Conservation (phyloP, 2,797 vertebrate species). For the Buphagus erythrorhynchus region DNA sequence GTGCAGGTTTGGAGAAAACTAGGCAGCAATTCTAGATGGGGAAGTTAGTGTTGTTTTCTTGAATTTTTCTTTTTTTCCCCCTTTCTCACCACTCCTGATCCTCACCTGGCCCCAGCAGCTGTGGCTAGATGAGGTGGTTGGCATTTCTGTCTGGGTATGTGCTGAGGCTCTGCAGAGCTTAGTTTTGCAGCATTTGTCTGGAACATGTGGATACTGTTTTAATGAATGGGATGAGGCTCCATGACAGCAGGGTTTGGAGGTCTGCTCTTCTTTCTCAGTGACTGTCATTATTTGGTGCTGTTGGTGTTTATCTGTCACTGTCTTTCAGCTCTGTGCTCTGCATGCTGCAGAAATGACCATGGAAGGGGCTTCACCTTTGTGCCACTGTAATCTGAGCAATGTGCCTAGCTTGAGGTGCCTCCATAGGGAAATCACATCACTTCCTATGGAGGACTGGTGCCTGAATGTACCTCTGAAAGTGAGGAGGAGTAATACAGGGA, state of each 20-base stretch:
- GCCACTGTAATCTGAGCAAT: not conserved
- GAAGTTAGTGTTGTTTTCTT: not conserved
- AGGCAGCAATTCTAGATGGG: not conserved
- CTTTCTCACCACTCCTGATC: not conserved
- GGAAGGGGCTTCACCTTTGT: not conserved
- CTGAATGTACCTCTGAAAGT: not conserved
- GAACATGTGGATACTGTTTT: not conserved
- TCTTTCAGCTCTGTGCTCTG: not conserved
- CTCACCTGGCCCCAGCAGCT: not conserved
- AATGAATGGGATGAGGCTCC: not conserved
- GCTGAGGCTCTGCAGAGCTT: not conserved
- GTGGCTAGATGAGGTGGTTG: not conserved
- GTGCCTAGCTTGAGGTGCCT: not conserved
- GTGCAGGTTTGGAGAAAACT: not conserved
- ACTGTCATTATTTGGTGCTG: rapidly evolving
- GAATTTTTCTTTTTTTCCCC: not conserved
- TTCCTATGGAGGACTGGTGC: rapidly evolving
- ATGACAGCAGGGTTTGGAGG: not conserved
- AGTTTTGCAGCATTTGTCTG: not conserved
- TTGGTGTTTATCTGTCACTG: not conserved
- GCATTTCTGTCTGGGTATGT: not conserved
- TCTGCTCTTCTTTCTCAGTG: not conserved
- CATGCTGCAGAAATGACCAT: not conserved
- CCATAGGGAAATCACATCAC: rapidly evolving
- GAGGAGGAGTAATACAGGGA: not conserved